Evolutionary conservation across 1,140 invertebrate genomes (phyloP), one percentile per base, ranked within the genome.

Genomic region (Littorina saxatilis): DNA sequence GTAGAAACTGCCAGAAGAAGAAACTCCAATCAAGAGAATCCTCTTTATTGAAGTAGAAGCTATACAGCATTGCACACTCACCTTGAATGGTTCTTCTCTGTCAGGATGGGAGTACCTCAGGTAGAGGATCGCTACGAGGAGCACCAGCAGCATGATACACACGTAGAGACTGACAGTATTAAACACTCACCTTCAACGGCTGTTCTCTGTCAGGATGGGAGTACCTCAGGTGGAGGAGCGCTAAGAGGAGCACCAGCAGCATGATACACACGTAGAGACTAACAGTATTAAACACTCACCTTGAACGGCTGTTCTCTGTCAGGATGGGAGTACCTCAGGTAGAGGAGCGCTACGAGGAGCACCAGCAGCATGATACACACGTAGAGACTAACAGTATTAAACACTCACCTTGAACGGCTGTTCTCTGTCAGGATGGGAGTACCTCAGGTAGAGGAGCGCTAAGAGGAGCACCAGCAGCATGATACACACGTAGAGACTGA

Each of bases 241-340:
- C 97, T 11, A 83, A 23, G 17, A 95, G 93, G 0, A 99, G 95
- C 2, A 97, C 97, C 39, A 96, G 93, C 20, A 96, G 94, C n/a
- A 96, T 98, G 89, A 98, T 98, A 32, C 97, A 93, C 13, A 96
- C 97, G 58, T 97, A 96, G 88, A 98, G 98, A 72, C 96, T 96
- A n/a, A 97, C 20, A 20, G 47, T 50, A 20, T 9, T 50, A 20
- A 20, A 9, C 9, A 50, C 47, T 11, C 9, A 63, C 29, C n/a
- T 23, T 63, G 27, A 4, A 32, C 27, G 29, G 61, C 15, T 63
- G 61, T 11, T 32, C 2, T 9, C 7, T 1, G 27, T 63, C 7
- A 9, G n/a, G 61, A 7, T 63, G 61, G 61, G 27, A 35, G 17
- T 17, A 32, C 2, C 29, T 0, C 0, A 32, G 61, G 61, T 63